phyloP scores from a whole-genome alignment of 2,113 vertebrate genomes.

The Callochromis pleurospilus region DNA sequence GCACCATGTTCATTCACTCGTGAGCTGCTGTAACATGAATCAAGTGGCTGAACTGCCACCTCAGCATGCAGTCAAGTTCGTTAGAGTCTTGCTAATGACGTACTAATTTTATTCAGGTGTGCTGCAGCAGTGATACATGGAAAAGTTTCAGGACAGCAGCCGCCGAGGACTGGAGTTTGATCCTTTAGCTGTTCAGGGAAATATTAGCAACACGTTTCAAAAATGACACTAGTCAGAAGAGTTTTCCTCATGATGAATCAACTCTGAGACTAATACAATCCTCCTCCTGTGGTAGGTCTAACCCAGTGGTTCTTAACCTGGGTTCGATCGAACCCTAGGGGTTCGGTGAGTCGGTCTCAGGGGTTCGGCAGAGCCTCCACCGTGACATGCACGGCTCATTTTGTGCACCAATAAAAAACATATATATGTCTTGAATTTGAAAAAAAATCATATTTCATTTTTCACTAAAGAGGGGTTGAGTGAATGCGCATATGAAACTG shows the following conservation, averaged over 20 bases:
- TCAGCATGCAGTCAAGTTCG: background rate
- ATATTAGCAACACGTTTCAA: background rate
- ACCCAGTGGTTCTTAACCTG: background rate
- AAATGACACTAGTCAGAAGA: background rate
- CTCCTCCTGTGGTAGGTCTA: conserved; percentile 2
- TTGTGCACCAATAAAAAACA: no score
- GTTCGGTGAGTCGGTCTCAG: no score
- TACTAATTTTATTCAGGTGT: background rate
- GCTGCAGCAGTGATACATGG: background rate
- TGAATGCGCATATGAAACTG: no score
- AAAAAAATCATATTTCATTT: no score
- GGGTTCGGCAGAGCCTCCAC: no score
- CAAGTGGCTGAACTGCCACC: background rate
- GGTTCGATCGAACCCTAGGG: no score
- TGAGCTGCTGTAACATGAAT: background rate
- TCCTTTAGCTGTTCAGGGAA: background rate
- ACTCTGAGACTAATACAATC: background rate
- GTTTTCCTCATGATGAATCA: background rate
- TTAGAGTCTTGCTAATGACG: background rate
- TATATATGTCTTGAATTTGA: no score
- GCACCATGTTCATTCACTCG: background rate
- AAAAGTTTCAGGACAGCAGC: background rate
- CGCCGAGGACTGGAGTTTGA: background rate
- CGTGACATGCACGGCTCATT: no score
- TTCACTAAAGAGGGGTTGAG: no score